Conservation (phyloP, 1,140 invertebrate species). For the Hermetia illucens region DNA sequence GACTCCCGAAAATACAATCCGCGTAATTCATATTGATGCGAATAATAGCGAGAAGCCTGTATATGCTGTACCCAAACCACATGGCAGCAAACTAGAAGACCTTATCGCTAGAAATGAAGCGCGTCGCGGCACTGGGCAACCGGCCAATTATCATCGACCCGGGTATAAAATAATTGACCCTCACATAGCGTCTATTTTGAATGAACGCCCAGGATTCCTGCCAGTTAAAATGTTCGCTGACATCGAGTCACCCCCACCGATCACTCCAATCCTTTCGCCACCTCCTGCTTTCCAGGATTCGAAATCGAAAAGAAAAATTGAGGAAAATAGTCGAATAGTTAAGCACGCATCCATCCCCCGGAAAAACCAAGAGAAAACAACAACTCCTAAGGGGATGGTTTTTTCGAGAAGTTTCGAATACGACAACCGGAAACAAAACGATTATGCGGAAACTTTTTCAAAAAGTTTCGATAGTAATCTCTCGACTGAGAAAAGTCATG, state of each 20-base stretch:
- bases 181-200: conserved; percentile 22
- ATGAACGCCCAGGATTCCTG: conserved; percentile 26
- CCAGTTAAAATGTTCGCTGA: conserved; percentile 21
- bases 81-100: conserved; percentile 24
- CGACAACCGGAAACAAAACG: conserved; percentile 17
- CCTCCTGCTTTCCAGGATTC: conserved; percentile 35
- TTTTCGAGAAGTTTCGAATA: conserved; percentile 30
- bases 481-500: conserved; percentile 14
- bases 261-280: conserved; percentile 35
- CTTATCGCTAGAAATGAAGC: conserved; percentile 24
- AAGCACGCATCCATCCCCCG: conserved; percentile 8
- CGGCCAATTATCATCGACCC: conserved; percentile 12
- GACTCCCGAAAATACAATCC: conserved; percentile 8
- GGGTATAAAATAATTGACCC: conserved; percentile 26
- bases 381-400: conserved; percentile 23
- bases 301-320: conserved; percentile 12
- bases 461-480: conserved; percentile 28
- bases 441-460: conserved; percentile 26
- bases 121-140: conserved; percentile 9
- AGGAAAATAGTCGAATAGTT: conserved; percentile 8
- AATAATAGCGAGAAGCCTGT: conserved; percentile 11
- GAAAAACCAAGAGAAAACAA: conserved; percentile 3
- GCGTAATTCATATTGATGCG: conserved; percentile 12
- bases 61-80: conserved; percentile 14
- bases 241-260: conserved; percentile 28